phyloP scores from a whole-genome alignment of 1,140 invertebrate genomes.

The Ephestia elutella region DNA sequence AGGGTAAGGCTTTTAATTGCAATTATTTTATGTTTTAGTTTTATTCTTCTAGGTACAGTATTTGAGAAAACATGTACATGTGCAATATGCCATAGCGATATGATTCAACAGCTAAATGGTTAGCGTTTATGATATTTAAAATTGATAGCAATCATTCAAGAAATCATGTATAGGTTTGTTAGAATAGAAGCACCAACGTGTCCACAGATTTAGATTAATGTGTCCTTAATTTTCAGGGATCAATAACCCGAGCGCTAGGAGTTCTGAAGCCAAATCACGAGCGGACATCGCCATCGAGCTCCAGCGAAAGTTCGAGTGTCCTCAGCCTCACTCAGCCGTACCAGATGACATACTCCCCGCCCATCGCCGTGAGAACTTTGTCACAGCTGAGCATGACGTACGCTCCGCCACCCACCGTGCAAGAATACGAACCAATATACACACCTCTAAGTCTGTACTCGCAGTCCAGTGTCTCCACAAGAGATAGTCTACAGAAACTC shows the following conservation, averaged over 20 bases:
- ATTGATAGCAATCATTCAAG: too few relatives aligned
- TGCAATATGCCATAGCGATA: too few relatives aligned
- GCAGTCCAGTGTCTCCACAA: slow-evolving; percentile 61
- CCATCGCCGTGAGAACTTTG: slow-evolving; percentile 59
- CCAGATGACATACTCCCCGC: slow-evolving; percentile 62
- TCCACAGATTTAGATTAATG: too few relatives aligned
- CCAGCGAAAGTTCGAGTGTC: slow-evolving; percentile 75
- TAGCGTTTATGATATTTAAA: too few relatives aligned
- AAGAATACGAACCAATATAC: slow-evolving; percentile 67
- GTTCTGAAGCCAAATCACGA: slow-evolving; percentile 76
- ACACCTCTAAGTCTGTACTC: slow-evolving; percentile 66
- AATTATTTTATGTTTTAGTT: not conserved
- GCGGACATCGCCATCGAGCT: slow-evolving; percentile 76
- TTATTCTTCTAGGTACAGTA: too few relatives aligned
- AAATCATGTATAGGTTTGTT: too few relatives aligned
- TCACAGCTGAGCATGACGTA: slow-evolving; percentile 71
- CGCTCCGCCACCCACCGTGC: slow-evolving; percentile 60
- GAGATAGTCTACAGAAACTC: slow-evolving; percentile 56
- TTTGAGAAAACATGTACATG: too few relatives aligned
- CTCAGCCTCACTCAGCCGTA: slow-evolving; percentile 58
- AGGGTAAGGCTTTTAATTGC: slow-evolving; percentile 37
- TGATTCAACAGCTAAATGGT: too few relatives aligned
- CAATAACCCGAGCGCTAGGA: slow-evolving; percentile 83
- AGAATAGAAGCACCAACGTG: too few relatives aligned
- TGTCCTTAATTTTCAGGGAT: slow-evolving; percentile 79